Evolutionary conservation across 2,888 invertebrate genomes (phyloP).

Genomic region (Glomeris marginata): DNA sequence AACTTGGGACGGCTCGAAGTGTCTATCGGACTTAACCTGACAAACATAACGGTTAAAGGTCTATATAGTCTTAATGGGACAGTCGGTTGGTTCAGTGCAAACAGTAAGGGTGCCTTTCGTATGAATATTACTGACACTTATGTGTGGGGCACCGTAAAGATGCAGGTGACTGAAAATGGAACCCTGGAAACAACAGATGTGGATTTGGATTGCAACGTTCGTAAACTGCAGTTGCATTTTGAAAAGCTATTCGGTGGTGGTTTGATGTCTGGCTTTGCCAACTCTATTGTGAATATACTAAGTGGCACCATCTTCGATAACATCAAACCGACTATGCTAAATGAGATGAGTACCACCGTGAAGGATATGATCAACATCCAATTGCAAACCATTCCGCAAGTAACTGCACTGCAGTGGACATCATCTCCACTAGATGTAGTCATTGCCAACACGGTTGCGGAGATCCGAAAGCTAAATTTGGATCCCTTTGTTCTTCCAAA

Average conservation of each 20-base stretch:
- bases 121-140: constrained; percentile 55
- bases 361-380: constrained; percentile 57
- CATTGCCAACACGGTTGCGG: constrained; percentile 54
- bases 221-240: constrained; percentile 61
- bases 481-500: constrained; percentile 56
- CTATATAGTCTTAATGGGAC: constrained; percentile 42
- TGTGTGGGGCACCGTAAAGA: constrained; percentile 48
- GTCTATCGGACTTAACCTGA: constrained; percentile 15
- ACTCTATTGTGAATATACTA: constrained; percentile 54
- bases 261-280: constrained; percentile 45
- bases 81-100: constrained; percentile 51
- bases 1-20: constrained; percentile 63
- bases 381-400: constrained; percentile 49
- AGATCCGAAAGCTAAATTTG: constrained; percentile 46
- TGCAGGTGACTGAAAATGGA: constrained; percentile 58
- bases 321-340: constrained; percentile 67
- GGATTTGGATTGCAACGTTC: constrained; percentile 59
- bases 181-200: constrained; percentile 61
- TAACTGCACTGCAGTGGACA: constrained; percentile 56
- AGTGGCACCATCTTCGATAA: constrained; percentile 70
- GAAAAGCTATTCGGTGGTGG: constrained; percentile 48
- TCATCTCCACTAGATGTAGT: constrained; percentile 73
- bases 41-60: constrained; percentile 35
- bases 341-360: constrained; percentile 51
- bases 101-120: constrained; percentile 55